phyloP scores from a whole-genome alignment of 1,140 invertebrate genomes.

The Caenorhabditis briggsae region DNA sequence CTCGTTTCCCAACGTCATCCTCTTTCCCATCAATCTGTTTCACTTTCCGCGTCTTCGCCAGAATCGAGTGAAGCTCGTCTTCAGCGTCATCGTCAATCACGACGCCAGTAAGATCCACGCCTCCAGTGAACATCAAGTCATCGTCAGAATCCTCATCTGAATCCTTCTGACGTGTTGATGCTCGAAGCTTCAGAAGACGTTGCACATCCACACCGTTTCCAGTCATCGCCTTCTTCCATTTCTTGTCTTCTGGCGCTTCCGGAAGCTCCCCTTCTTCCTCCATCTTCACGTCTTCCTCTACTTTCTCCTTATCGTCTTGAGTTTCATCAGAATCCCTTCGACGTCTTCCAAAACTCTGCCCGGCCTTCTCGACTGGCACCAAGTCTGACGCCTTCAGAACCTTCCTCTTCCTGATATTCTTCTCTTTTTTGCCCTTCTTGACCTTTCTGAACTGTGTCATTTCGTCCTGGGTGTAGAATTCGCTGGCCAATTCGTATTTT shows the following conservation, averaged over 20 bases:
- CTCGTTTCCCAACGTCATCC: constrained; percentile 38
- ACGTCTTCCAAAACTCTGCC: constrained; percentile 64
- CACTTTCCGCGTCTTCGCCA: constrained; percentile 84
- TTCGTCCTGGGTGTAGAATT: constrained; percentile 86
- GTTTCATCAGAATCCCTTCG: constrained; percentile 59
- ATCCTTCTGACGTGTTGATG: not conserved
- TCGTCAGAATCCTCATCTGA: constrained; percentile 63
- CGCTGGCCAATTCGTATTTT: constrained; percentile 85
- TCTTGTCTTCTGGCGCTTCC: not conserved
- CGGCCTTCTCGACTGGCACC: constrained; percentile 77
- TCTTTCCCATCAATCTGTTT: constrained; percentile 80
- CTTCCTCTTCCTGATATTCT: constrained; percentile 79
- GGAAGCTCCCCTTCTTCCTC: constrained; percentile 61
- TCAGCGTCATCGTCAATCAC: constrained; percentile 86
- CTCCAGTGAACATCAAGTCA: constrained; percentile 62
- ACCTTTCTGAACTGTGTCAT: constrained; percentile 89
- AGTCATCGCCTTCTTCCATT: constrained; percentile 60
- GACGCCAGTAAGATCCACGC: constrained; percentile 80
- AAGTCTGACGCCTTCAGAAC: constrained; percentile 82
- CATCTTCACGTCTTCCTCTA: constrained; percentile 51
- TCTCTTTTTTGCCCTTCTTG: constrained; percentile 86
- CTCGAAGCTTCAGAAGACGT: constrained; percentile 57
- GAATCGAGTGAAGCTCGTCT: constrained; percentile 84
- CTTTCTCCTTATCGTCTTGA: constrained; percentile 44
- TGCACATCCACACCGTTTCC: constrained; percentile 60